Evolutionary conservation across 2,797 vertebrate genomes (phyloP).

Genomic region (Catamblyrhynchus diadema): DNA sequence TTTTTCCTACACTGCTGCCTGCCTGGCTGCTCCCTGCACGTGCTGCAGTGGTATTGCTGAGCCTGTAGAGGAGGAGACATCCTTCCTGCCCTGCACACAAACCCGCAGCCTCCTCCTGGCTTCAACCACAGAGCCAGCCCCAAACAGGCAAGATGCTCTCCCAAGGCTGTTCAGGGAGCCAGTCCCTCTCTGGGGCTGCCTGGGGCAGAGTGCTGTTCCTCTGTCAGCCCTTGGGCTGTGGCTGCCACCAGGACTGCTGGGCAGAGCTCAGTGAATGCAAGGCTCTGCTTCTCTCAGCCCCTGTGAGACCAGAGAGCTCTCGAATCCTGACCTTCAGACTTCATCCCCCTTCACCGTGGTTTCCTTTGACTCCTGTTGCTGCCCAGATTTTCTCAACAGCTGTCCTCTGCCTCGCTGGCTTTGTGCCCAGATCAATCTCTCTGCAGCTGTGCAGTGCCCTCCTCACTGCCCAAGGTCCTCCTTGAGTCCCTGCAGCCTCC

Average conservation of each 20-base stretch:
- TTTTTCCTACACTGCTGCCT: accelerated
- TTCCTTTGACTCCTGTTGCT: constrained; percentile 1
- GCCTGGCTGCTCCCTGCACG: background rate
- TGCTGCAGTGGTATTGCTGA: background rate
- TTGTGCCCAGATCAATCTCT: background rate
- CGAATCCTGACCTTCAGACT: constrained; percentile 24
- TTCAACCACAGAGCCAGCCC: background rate
- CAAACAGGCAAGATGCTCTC: accelerated
- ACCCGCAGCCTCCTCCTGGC: background rate
- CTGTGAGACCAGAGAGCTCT: background rate
- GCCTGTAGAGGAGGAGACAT: accelerated
- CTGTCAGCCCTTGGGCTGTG: background rate
- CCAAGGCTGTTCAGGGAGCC: background rate
- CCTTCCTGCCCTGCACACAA: background rate
- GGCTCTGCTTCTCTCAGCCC: background rate
- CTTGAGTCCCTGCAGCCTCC: background rate
- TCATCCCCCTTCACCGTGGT: background rate
- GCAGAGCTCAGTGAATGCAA: background rate
- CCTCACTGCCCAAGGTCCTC: background rate
- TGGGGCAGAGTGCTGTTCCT: background rate
- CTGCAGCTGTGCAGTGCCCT: background rate
- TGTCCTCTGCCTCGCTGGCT: background rate
- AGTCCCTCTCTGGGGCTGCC: background rate
- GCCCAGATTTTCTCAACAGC: constrained; percentile 33
- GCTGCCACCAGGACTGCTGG: accelerated